phyloP scores from a whole-genome alignment of 2,797 vertebrate species.

The Argyrosomus regius region DNA sequence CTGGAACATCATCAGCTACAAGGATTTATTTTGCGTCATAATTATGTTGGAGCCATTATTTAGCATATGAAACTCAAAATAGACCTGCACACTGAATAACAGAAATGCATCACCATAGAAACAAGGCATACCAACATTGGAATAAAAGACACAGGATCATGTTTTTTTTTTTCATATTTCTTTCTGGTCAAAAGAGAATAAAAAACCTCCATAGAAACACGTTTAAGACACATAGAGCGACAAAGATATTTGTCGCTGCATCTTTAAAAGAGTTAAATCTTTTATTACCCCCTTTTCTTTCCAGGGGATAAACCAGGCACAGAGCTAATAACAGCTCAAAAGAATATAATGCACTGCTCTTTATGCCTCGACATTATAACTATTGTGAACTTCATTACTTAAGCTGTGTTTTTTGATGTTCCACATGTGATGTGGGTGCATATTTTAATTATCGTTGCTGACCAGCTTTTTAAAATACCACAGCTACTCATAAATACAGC shows the following conservation, averaged over 20 bases:
- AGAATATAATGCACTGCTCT: background rate
- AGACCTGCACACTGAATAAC: constrained; percentile 6
- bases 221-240: background rate
- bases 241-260: background rate
- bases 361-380: background rate
- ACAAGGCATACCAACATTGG: constrained; percentile 17
- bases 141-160: constrained; percentile 4
- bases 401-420: background rate
- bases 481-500: background rate
- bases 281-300: background rate
- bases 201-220: constrained; percentile 1
- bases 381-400: background rate
- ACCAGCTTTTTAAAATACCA: background rate
- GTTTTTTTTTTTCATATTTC: background rate
- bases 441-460: background rate
- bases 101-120: constrained; percentile 47
- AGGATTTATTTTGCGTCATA: background rate
- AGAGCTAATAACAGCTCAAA: constrained; percentile 6
- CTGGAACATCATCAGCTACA: background rate
- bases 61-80: constrained; percentile 34
- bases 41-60: constrained; percentile 9
- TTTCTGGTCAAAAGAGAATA: constrained; percentile 1
- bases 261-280: background rate
- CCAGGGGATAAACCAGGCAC: background rate
- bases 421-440: no score